Evolutionary conservation across 1,140 invertebrate genomes (phyloP), one percentile per base, ranked within the genome.

Genomic region (Drosophila bocki): DNA sequence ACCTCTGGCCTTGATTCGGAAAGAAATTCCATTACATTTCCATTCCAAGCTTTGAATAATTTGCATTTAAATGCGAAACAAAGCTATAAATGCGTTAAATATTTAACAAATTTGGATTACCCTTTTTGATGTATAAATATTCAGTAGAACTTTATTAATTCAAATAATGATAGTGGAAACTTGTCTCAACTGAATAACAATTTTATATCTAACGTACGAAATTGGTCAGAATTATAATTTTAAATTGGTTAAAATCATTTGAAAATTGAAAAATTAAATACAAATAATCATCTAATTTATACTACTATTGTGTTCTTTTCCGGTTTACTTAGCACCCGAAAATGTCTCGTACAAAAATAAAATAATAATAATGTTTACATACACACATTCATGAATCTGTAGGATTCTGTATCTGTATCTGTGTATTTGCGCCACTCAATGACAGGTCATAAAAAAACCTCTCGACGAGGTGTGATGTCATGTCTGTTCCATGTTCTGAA

Each of bases 401-500:
- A 54, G 17, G 33, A 37, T 37, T 54, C 51, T 19, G 51, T 50
- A 50, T 50, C 26, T 53, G 32, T 7, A 19, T 53, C 17, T 22
- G 26, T 53, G 42, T 50, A 59, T 42, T 70, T 19, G 39, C 29
- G 51, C 29, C 29, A 50, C 67, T 59, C 53, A 56, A 50, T 58
- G 69, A 17, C 69, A 50, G 69, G 65, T 71, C 51, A 42, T 72
- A 72, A 72, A 72, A 69, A 70, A 72, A 50, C 35, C 51, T 59
- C 69, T 72, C 57, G 65, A 59, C 37, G 35, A 48, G 41, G 67
- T 71, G 69, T 72, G 69, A 72, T 72, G 65, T 72, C 69, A 71
- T 71, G 51, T 72, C 47, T 11, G 51, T 50, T 72, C 41, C 69
- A 59, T 70, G 51, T 71, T 70, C 37, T 42, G 12, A 29, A 58